phyloP scores from a whole-genome alignment of 2,113 vertebrate species.

The Zootoca vivipara region DNA sequence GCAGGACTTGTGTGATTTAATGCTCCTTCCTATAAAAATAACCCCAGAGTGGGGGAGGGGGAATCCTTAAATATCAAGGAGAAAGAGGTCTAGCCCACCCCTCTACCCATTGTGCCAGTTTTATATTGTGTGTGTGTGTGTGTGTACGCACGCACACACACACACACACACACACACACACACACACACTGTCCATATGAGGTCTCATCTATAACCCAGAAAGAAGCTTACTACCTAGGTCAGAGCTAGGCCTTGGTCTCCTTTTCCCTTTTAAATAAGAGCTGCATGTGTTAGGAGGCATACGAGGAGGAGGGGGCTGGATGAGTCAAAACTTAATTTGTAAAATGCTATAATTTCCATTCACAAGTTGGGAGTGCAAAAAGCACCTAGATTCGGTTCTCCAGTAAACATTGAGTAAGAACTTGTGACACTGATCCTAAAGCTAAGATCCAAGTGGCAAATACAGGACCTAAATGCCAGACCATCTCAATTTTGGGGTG shows the following conservation, averaged over 20 bases:
- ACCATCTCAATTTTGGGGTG: neutral
- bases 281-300: neutral
- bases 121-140: neutral
- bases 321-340: neutral
- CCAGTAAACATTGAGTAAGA: neutral
- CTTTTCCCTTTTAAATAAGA: neutral
- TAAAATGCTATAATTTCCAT: neutral
- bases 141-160: fast-evolving
- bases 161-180: too few species aligned
- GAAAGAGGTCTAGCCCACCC: neutral
- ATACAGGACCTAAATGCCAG: neutral
- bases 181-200: neutral
- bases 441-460: neutral
- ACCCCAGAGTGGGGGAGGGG: too few species aligned
- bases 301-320: too few species aligned
- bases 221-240: neutral
- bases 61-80: neutral
- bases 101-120: neutral
- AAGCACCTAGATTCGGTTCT: neutral
- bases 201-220: too few species aligned
- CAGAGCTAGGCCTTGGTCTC: neutral
- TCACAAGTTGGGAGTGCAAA: neutral
- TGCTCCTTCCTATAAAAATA: neutral
- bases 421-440: neutral
- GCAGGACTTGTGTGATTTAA: neutral